Conservation (phyloP, 2,797 vertebrate genomes). For the Amniataba percoides region DNA sequence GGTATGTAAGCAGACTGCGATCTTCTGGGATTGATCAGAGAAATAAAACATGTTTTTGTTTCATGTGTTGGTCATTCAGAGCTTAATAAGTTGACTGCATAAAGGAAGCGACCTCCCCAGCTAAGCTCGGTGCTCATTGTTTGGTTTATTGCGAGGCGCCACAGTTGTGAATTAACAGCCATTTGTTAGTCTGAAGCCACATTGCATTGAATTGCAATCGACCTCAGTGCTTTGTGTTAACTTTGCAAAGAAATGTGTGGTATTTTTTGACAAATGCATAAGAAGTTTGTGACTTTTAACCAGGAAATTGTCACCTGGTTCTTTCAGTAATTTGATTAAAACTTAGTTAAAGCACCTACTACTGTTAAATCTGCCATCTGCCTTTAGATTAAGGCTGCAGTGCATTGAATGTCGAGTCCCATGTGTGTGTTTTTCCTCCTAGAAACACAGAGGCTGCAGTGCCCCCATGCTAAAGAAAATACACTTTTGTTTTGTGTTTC, state of each 20-base stretch:
- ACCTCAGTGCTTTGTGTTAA: accelerated
- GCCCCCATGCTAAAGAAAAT: neutral
- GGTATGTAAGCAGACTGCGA: accelerated
- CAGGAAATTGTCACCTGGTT: accelerated
- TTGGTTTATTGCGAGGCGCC: conserved; percentile 56
- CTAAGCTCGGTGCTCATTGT: conserved; percentile 52
- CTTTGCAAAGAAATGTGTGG: neutral
- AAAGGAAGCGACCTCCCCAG: neutral
- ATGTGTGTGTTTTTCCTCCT: too few species aligned
- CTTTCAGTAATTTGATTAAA: neutral
- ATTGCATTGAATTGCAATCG: neutral
- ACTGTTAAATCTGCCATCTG: too few species aligned
- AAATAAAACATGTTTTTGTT: too few species aligned
- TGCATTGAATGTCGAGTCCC: neutral
- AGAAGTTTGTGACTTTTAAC: neutral
- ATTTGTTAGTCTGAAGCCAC: neutral
- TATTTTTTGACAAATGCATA: neutral
- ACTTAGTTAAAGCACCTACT: neutral
- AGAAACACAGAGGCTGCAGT: neutral
- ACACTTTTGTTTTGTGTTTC: neutral
- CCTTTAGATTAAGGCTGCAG: neutral
- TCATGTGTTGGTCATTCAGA: too few species aligned
- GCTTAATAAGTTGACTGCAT: neutral
- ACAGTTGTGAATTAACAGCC: neutral
- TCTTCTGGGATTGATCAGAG: accelerated